Evolutionary conservation across 2,797 vertebrate genomes (phyloP).

Genomic region (Anomalospiza imberbis): DNA sequence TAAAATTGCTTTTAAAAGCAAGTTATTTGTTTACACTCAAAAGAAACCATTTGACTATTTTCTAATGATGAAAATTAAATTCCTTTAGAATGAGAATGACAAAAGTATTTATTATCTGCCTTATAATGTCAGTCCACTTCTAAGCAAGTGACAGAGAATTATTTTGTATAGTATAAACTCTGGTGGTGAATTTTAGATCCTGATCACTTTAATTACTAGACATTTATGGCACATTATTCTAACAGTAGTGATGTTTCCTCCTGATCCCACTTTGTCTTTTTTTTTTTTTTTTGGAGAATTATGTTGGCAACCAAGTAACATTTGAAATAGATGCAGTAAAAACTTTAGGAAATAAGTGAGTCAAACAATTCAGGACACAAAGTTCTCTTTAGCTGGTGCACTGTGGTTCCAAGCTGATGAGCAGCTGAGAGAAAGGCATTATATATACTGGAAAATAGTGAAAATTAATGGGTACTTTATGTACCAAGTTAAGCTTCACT

Average conservation of each 20-base stretch:
- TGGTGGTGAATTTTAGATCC: not conserved
- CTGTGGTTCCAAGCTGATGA: not conserved
- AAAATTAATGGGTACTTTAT: slow-evolving; percentile 37
- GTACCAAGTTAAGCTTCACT: slow-evolving; percentile 18
- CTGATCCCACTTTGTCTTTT: not conserved
- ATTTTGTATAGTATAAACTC: not conserved
- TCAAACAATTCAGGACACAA: not conserved
- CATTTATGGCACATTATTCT: not conserved
- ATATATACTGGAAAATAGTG: slow-evolving; percentile 15
- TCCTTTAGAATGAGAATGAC: not conserved
- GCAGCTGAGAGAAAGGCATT: not conserved
- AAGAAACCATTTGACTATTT: not conserved
- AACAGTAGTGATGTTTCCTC: not conserved
- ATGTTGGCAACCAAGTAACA: not conserved
- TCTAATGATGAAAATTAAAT: slow-evolving; percentile 5
- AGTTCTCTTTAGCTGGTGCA: not conserved
- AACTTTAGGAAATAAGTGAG: not conserved
- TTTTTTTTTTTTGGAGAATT: not conserved
- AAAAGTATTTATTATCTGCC: not conserved
- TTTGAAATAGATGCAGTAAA: not conserved
- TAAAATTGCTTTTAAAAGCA: not conserved
- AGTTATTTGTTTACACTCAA: not conserved
- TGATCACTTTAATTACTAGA: not conserved
- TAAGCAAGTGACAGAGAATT: not conserved
- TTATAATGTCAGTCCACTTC: not conserved